A percentile compares a stretch with the other conserved stretches of the same genome.
These are phyloP conservation scores for Colletes gigas DNA, from an alignment of 1,140 invertebrate genomes.

Conservation along the genomic window DNA sequence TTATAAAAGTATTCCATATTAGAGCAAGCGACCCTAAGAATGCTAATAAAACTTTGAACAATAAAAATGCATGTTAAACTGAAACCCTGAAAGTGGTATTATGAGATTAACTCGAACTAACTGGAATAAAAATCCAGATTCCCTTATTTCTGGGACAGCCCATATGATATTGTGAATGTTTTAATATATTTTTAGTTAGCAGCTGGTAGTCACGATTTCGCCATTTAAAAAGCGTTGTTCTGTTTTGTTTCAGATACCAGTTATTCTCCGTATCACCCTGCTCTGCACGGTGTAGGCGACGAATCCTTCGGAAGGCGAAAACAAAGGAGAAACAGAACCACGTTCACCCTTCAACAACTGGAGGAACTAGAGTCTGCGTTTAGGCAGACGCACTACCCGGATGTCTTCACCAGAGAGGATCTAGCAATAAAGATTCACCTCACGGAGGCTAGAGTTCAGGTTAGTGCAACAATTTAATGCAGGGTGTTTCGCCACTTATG, in stretches of 20 bases:
- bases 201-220: no score
- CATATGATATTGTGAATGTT: no score
- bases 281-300: constrained; percentile 90
- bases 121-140: no score
- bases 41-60: no score
- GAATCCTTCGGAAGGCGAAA: constrained; percentile 98
- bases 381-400: constrained; percentile 98
- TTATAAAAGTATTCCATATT: no score
- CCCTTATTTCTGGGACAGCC: no score
- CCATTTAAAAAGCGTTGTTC: not conserved
- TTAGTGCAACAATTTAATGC: constrained; percentile 73
- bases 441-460: constrained; percentile 98
- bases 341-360: constrained; percentile 96
- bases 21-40: no score
- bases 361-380: constrained; percentile 99
- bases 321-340: constrained; percentile 96
- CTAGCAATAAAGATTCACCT: constrained; percentile 99
- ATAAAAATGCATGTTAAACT: no score
- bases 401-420: constrained; percentile 98
- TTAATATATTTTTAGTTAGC: no score
- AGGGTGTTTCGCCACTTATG: no score
- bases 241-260: constrained; percentile 87
- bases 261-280: constrained; percentile 92
- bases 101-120: no score
- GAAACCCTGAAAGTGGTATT: no score